phyloP scores from a whole-genome alignment of 2,797 vertebrate genomes.

The Iguana delicatissima region DNA sequence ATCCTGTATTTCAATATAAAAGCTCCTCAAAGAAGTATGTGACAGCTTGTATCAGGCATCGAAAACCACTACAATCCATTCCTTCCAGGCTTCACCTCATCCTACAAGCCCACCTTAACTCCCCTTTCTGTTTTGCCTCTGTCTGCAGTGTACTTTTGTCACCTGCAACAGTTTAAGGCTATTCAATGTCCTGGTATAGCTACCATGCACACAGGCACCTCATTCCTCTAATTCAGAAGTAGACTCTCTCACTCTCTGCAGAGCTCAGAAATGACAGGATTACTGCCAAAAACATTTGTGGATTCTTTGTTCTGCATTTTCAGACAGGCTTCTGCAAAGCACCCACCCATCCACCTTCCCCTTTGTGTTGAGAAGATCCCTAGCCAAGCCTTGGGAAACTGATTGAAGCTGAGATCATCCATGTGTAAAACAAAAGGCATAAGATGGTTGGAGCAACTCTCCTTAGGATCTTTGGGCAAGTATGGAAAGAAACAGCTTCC shows the following conservation, averaged over 20 bases:
- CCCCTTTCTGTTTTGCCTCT: not conserved
- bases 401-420: not conserved
- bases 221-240: not conserved
- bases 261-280: not conserved
- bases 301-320: not conserved
- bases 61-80: not conserved
- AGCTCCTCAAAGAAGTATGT: not conserved
- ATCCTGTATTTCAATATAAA: not conserved
- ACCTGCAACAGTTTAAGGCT: not conserved
- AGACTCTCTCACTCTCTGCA: not conserved
- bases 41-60: not conserved
- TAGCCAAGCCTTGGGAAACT: not conserved
- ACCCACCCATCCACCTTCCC: not conserved
- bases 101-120: too few relatives aligned
- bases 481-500: too few relatives aligned
- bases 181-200: not conserved
- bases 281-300: not conserved
- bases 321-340: not conserved
- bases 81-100: not conserved
- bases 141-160: not conserved
- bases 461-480: too few relatives aligned
- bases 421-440: too few relatives aligned
- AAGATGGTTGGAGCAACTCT: too few relatives aligned
- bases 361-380: not conserved
- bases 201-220: not conserved